Percentiles rank a stretch among this genome's conserved stretches.
These are phyloP conservation scores for Choreutis nemorana DNA, from an alignment of 2,888 invertebrate genomes.

Conservation along the genomic window DNA sequence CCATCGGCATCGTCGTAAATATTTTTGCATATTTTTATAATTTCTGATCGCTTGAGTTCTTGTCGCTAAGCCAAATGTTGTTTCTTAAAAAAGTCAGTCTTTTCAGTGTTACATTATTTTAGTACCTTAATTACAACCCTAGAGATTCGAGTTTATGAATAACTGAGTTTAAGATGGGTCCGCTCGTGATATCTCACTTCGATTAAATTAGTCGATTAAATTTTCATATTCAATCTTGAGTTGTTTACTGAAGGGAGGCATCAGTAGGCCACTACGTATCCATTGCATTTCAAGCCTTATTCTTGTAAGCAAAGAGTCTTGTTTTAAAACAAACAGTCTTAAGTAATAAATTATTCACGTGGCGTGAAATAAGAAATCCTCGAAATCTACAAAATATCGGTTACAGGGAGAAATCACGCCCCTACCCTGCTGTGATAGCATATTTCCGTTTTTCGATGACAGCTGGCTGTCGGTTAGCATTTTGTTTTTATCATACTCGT, in stretches of 20 bases:
- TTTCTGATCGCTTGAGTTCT: neutral
- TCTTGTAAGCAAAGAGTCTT: neutral
- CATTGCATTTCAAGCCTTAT: slow-evolving; percentile 1
- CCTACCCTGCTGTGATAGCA: too few relatives aligned
- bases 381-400: neutral
- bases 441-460: too few relatives aligned
- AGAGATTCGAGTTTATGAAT: neutral
- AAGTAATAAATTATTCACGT: neutral
- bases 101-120: neutral
- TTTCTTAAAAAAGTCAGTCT: too few relatives aligned
- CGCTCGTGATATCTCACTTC: slow-evolving; percentile 52
- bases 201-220: slow-evolving; percentile 78
- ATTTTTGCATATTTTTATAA: neutral
- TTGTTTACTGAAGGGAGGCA: slow-evolving; percentile 69
- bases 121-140: neutral
- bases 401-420: too few relatives aligned
- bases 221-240: slow-evolving; percentile 83
- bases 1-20: neutral
- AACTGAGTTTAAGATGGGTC: neutral
- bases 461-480: too few relatives aligned
- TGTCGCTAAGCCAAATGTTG: too few relatives aligned
- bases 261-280: too few relatives aligned
- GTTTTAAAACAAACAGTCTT: neutral
- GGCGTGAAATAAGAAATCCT: neutral
- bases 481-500: too few relatives aligned